Conservation (phyloP, 2,113 vertebrate genomes). For the Gorsachius goisagi region DNA sequence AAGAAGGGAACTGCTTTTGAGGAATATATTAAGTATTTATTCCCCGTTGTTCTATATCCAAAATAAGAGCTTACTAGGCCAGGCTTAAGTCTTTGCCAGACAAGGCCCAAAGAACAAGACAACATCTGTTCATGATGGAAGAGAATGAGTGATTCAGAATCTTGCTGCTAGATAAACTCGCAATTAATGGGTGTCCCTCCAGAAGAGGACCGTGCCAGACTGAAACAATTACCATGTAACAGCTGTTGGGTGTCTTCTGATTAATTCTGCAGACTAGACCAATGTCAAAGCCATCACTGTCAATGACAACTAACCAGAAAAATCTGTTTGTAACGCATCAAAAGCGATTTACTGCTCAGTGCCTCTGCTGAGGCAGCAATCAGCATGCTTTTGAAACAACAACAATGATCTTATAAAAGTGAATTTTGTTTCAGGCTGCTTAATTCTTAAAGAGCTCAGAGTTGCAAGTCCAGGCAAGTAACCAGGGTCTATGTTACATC, state of each 20-base stretch:
- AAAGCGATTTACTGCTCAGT: conserved; percentile 48
- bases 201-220: background rate
- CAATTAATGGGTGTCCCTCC: background rate
- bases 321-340: conserved; percentile 45
- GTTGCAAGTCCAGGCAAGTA: background rate
- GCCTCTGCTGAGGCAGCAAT: conserved; percentile 35
- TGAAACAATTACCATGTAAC: background rate
- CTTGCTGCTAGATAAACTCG: background rate
- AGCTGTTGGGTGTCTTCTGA: conserved; percentile 35
- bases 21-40: background rate
- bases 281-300: conserved; percentile 42
- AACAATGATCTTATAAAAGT: background rate
- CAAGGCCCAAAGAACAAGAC: background rate
- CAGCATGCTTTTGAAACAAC: background rate
- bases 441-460: background rate
- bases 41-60: background rate
- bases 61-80: background rate
- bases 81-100: background rate
- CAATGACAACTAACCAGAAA: conserved; percentile 26
- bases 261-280: conserved; percentile 16
- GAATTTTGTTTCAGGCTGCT: background rate
- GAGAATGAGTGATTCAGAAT: background rate
- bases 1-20: background rate
- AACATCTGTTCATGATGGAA: background rate
- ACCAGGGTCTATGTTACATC: background rate